phyloP scores from a whole-genome alignment of 2,888 invertebrate genomes.

The Belgica antarctica region DNA sequence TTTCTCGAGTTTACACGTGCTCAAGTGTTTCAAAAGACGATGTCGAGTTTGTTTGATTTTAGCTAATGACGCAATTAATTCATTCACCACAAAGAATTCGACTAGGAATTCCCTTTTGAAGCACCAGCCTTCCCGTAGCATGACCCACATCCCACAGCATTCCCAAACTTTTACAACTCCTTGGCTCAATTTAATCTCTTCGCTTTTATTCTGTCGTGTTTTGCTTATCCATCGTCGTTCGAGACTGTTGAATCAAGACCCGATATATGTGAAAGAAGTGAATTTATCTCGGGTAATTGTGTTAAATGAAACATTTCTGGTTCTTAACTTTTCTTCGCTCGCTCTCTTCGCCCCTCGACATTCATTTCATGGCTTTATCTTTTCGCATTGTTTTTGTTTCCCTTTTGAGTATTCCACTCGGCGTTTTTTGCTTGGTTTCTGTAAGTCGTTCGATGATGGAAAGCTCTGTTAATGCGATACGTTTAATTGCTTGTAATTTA shows the following conservation, averaged over 20 bases:
- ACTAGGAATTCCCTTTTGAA: no score
- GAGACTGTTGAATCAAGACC: background rate
- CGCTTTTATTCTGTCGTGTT: background rate
- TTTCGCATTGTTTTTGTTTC: no score
- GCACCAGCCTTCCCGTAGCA: background rate
- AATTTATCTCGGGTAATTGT: background rate
- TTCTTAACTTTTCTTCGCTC: background rate
- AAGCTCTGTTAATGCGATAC: background rate
- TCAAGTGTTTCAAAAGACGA: no score
- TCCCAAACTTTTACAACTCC: background rate
- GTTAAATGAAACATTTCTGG: background rate
- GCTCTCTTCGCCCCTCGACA: no score
- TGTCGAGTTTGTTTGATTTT: no score
- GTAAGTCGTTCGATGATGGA: background rate
- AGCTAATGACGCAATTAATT: no score
- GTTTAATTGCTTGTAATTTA: background rate
- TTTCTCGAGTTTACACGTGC: background rate
- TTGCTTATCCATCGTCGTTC: background rate
- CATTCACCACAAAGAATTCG: no score
- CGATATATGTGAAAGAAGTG: background rate
- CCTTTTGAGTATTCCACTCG: no score
- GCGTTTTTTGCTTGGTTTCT: no score
- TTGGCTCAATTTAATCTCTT: constrained; percentile 10
- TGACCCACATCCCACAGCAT: no score
- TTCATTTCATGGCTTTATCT: no score